Percentiles rank a stretch among this genome's conserved stretches.
These are phyloP conservation scores for Cantharis flavilabris DNA, from an alignment of 2,888 invertebrate genomes.

Conservation along the genomic window DNA sequence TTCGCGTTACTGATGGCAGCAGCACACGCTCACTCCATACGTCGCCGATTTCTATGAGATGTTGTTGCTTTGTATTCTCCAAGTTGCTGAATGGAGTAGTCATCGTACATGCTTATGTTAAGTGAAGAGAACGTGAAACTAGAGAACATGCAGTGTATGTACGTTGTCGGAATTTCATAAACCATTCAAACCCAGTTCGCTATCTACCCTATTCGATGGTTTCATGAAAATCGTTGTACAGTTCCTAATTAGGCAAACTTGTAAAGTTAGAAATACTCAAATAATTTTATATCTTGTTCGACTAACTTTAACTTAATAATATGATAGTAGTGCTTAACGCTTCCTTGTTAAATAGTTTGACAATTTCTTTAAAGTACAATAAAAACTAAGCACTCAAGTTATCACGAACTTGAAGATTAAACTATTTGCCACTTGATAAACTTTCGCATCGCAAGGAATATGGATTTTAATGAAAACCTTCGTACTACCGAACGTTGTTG, in stretches of 20 bases:
- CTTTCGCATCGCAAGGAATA: not conserved
- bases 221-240: slow-evolving; percentile 12
- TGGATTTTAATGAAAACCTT: not conserved
- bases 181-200: slow-evolving; percentile 13
- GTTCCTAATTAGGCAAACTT: slow-evolving; percentile 20
- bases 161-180: slow-evolving; percentile 25
- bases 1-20: slow-evolving; percentile 17
- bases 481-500: not conserved
- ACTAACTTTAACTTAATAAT: not conserved
- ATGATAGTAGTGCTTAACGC: not conserved
- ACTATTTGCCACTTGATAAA: not conserved
- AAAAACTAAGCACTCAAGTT: not conserved
- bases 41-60: slow-evolving; percentile 25
- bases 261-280: slow-evolving; percentile 6
- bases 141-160: slow-evolving; percentile 24
- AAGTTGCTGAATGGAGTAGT: slow-evolving; percentile 25
- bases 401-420: not conserved
- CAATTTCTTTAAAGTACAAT: not conserved
- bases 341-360: slow-evolving; percentile 1
- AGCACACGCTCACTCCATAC: slow-evolving; percentile 21
- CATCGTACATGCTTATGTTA: slow-evolving; percentile 29
- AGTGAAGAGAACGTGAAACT: slow-evolving; percentile 29
- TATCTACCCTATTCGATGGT: slow-evolving; percentile 8
- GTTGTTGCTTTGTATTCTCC: slow-evolving; percentile 26
- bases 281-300: slow-evolving; percentile 2